Evolutionary conservation across 2,113 vertebrate genomes (phyloP), one percentile per base, ranked within the genome.

Genomic region (Sphaerodactylus townsendi): DNA sequence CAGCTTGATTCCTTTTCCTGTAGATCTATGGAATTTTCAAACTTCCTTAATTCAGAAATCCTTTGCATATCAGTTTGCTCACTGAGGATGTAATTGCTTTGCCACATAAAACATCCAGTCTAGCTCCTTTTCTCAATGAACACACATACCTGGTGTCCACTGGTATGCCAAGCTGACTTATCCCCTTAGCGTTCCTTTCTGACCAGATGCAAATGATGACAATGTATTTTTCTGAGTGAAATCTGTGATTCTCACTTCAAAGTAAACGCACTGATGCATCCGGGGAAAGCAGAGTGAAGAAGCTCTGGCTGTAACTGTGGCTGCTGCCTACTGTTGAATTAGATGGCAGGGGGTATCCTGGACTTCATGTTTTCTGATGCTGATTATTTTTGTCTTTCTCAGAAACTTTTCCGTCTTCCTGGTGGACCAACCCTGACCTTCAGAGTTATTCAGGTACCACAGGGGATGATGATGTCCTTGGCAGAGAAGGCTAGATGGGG

Each of bases 391-490:
- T 2, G 10, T 41, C 1, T 21, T 28, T 44, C 65, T 1, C 86
- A 99, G 98, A 98, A 97, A 85, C 88, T 99, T 69, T 96, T 98
- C 65, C 97, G 98, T 5, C 96, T 99, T 37, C 98, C 98, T 0
- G 97, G 98, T 86, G 98, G 98, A 4, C 98, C 98, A 3, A 98
- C 93, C 1, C 90, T 99, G 82, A 95, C 97, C 3, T 99, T 99
- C 91, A 94, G 64, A 84, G 95, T 99, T 66, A 80, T 86, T 0
- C 96, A 98, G 97, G 98, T 98, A 93, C 79, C 93, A 89, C 3
- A 7, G 4, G 1, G n/a, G 5, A 0, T 77, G 68, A 21, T 37
- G 2, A 1, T 78, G 39, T 41, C n/a, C 33, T 19, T 41, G 37
- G 10, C 30, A n/a, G 53, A 33, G n/a, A 48, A 35, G 41, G n/a